These are phyloP conservation scores for Drosophila parthenogenetica DNA, from an alignment of 2,888 invertebrate genomes.

Conservation along the genomic window DNA sequence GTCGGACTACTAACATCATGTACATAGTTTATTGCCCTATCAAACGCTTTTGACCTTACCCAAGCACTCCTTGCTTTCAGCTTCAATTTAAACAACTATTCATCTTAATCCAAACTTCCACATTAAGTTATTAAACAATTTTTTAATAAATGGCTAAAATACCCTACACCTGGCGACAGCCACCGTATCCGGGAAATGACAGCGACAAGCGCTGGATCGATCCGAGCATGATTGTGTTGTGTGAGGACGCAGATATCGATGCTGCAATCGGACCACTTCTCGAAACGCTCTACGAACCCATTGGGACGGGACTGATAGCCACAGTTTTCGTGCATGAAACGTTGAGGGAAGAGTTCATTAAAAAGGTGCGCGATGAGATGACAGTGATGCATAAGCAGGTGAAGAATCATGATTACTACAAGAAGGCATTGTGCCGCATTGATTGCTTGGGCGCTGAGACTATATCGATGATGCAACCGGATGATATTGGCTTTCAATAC, in stretches of 20 bases:
- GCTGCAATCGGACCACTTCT: conserved; percentile 50
- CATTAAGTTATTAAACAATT: background rate
- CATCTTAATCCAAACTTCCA: background rate
- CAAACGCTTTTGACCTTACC: too few relatives aligned
- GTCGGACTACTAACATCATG: too few relatives aligned
- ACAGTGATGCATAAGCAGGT: conserved; percentile 49
- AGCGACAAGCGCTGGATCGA: conserved; percentile 57
- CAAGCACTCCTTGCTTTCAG: background rate
- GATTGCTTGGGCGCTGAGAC: conserved; percentile 56
- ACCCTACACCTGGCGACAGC: conserved; percentile 61
- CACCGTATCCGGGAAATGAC: conserved; percentile 53
- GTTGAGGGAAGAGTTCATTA: conserved; percentile 44
- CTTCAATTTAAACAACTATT: background rate
- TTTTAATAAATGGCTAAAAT: conserved; percentile 12
- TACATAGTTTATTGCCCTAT: too few relatives aligned
- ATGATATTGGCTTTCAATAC: conserved; percentile 49
- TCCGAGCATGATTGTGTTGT: conserved; percentile 53
- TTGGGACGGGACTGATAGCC: conserved; percentile 37
- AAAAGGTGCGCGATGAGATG: conserved; percentile 43
- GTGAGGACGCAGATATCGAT: conserved; percentile 42
- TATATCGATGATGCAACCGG: conserved; percentile 42
- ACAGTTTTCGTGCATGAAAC: conserved; percentile 63
- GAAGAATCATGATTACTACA: conserved; percentile 34
- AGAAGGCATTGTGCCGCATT: conserved; percentile 28
- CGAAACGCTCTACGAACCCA: conserved; percentile 49